Base-by-base conservation (phyloP, 1,140 invertebrate species). In the Chymomyza costata region DNA sequence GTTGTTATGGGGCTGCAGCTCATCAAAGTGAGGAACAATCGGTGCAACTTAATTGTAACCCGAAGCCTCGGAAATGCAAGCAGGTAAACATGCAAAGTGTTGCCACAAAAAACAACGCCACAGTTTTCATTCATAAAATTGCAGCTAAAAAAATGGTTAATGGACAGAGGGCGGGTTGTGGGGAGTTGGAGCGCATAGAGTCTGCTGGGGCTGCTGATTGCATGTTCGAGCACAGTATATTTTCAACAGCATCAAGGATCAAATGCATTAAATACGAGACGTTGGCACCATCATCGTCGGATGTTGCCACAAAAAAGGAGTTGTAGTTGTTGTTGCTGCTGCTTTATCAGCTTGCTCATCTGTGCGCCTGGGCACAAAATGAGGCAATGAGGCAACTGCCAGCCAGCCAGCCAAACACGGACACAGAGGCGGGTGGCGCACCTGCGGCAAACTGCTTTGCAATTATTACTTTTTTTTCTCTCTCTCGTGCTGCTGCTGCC, bases 161-260 rank as follows among this genome's bases (percentile, higher is more conserved):
- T n/a, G n/a, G n/a, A n/a, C n/a, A n/a, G n/a, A 1, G 17, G 17
- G 11, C 3, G 6, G 5, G 14, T 38, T 17, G 1, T 19, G 18
- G 40, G n/a, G n/a, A 25, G n/a, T 5, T 6, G 10, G 35, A 18
- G 38, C 19, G 30, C n/a, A n/a, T n/a, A n/a, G n/a, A n/a, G n/a
- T n/a, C 11, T n/a, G 53, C 30, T 45, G 44, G 43, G 32, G 46
- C 53, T 56, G 50, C 73, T 80, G 73, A 80, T 80, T 80, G 73
- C 73, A 80, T 80, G 73, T 80, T 80, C 73, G 67, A 57, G 64
- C 68, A 73, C 73, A 80, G 73, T 80, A 81, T 68, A 80, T 80
- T 80, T 80, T 80, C 73, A 80, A 80, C 73, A 80, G 73, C 73
- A 80, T 80, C 73, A 80, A 80, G 73, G 73, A 80, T 80, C 73